phyloP scores from a whole-genome alignment of 1,140 invertebrate species.

The Drosophila pectinifera region DNA sequence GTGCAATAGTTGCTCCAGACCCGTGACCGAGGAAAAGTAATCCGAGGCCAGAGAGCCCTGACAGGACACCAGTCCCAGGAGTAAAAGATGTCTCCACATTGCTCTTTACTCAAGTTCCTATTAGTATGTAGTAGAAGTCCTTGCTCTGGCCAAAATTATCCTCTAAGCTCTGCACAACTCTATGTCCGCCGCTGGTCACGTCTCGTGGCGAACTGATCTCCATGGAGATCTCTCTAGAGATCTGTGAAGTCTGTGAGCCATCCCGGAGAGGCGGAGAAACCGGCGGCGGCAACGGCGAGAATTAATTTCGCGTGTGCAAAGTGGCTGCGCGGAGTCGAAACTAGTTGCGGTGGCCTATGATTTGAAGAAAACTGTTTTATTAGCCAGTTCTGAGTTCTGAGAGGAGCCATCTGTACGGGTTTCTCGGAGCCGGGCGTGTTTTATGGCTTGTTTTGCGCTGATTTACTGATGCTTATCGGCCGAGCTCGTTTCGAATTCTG shows the following conservation, averaged over 20 bases:
- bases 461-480: constrained; percentile 76
- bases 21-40: constrained; percentile 94
- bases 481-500: constrained; percentile 67
- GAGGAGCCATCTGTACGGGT: constrained; percentile 59
- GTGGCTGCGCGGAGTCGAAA: constrained; percentile 38
- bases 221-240: constrained; percentile 5
- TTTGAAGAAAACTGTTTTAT: constrained; percentile 57
- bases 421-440: constrained; percentile 59
- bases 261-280: constrained; percentile 53
- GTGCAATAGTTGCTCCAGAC: constrained; percentile 93
- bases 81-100: constrained; percentile 34
- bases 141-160: background rate
- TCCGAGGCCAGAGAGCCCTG: constrained; percentile 83
- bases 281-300: constrained; percentile 59
- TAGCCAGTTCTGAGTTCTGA: constrained; percentile 51
- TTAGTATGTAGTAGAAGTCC: background rate
- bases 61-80: constrained; percentile 46
- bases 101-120: background rate
- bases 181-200: constrained; percentile 53
- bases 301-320: constrained; percentile 48
- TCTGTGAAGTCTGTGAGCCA: constrained; percentile 18
- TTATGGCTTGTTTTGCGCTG: constrained; percentile 72
- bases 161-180: background rate
- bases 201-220: constrained; percentile 62
- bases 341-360: constrained; percentile 49